Conservation (phyloP, 2,797 vertebrate genomes). For the Coluber constrictor region DNA sequence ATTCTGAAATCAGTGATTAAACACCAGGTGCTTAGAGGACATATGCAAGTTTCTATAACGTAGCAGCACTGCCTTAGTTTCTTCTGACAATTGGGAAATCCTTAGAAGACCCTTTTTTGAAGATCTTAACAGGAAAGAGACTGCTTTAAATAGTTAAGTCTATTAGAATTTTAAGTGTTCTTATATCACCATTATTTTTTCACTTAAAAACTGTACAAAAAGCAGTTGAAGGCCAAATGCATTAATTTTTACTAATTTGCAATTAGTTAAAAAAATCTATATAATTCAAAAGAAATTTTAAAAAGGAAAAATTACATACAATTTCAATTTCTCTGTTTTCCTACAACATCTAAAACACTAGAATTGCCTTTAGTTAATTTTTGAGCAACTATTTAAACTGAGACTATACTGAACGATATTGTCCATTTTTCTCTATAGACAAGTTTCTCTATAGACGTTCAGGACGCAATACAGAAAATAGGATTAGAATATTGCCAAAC, state of each 20-base stretch:
- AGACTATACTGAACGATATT: background rate
- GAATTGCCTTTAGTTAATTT: background rate
- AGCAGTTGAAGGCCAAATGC: background rate
- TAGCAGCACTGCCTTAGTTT: background rate
- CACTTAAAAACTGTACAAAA: background rate
- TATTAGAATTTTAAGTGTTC: background rate
- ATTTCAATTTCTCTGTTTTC: background rate
- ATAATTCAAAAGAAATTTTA: background rate
- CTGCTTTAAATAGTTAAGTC: background rate
- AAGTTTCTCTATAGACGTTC: background rate
- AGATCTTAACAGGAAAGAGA: background rate
- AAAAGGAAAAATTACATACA: background rate
- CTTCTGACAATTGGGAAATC: background rate
- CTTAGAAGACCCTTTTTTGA: background rate
- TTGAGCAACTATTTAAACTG: background rate
- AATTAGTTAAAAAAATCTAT: background rate
- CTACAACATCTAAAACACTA: background rate
- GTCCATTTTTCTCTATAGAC: background rate
- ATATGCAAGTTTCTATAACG: background rate
- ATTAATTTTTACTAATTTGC: background rate
- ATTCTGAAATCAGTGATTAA: background rate
- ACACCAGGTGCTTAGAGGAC: background rate
- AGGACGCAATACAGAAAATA: background rate
- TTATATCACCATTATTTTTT: background rate
- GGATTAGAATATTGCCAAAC: background rate